phyloP scores from a whole-genome alignment of 1,140 invertebrate species.

The Doryteuthis pealeii region DNA sequence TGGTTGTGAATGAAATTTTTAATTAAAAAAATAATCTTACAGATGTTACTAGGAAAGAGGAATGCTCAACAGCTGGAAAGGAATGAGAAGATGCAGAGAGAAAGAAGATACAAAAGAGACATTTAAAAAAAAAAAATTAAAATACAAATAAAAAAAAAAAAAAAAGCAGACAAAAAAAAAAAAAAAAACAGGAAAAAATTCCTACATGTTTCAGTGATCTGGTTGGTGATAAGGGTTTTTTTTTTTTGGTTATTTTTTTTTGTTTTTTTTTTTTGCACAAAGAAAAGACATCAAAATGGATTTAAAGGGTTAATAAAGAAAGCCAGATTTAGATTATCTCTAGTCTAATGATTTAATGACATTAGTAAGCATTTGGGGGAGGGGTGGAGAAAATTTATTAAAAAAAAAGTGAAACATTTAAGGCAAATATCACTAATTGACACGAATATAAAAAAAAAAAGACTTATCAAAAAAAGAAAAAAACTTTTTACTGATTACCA shows the following conservation, averaged over 20 bases:
- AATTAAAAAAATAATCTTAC: slow-evolving; percentile 10
- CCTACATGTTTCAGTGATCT: neutral
- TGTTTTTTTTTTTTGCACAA: neutral
- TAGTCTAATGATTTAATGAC: too few species aligned
- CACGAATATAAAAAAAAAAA: too few species aligned
- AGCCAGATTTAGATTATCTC: too few species aligned
- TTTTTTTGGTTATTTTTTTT: slow-evolving; percentile 1
- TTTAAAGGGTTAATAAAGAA: too few species aligned
- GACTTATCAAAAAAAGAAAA: too few species aligned
- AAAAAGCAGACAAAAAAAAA: neutral
- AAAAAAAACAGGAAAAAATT: neutral
- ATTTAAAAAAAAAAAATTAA: neutral
- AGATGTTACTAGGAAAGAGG: slow-evolving; percentile 7
- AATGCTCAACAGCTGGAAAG: slow-evolving; percentile 2
- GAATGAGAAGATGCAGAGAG: neutral
- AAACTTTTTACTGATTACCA: too few species aligned
- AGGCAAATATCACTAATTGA: too few species aligned
- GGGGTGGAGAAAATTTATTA: too few species aligned
- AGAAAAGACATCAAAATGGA: neutral
- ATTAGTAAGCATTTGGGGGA: too few species aligned
- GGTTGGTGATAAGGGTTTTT: too few species aligned
- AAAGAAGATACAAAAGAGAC: neutral
- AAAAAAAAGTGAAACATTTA: too few species aligned
- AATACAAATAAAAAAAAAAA: neutral
- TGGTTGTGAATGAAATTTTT: slow-evolving; percentile 5